Evolutionary conservation across 2,888 invertebrate genomes (phyloP).

Genomic region (Drosophila lutescens): DNA sequence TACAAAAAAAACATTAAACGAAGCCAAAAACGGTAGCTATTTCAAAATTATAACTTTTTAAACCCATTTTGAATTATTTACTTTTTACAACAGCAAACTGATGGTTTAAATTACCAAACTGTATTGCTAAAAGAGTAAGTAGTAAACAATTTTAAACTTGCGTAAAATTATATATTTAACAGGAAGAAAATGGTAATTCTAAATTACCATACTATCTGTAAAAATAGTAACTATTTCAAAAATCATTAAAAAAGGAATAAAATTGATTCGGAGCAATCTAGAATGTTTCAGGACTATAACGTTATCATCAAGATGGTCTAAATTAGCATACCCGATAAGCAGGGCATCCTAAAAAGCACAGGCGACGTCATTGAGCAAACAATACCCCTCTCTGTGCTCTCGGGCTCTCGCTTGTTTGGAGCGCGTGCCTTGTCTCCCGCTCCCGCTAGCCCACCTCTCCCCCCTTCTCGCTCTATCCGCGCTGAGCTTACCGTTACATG

Average conservation of each 20-base stretch:
- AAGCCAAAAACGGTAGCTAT: too few species aligned
- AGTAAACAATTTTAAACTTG: neutral
- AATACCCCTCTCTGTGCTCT: slow-evolving; percentile 37
- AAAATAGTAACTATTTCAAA: neutral
- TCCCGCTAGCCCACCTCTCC: neutral
- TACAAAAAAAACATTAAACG: neutral
- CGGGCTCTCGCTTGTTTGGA: slow-evolving; percentile 15
- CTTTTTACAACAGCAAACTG: neutral
- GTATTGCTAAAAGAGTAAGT: neutral
- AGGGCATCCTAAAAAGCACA: slow-evolving; percentile 36
- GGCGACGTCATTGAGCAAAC: slow-evolving; percentile 40
- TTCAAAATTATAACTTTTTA: too few species aligned
- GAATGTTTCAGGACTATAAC: too few species aligned
- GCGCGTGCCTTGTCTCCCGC: slow-evolving; percentile 12
- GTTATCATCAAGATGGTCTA: neutral
- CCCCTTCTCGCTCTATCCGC: neutral
- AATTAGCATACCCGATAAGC: slow-evolving; percentile 3
- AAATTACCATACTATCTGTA: neutral
- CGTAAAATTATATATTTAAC: neutral
- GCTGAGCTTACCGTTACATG: slow-evolving; percentile 75
- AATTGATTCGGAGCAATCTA: too few species aligned
- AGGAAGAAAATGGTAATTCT: too few species aligned
- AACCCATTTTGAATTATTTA: neutral
- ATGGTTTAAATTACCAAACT: neutral
- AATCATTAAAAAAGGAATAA: neutral